phyloP scores from a whole-genome alignment of 2,888 invertebrate genomes.

The Melinaea menophilus region DNA sequence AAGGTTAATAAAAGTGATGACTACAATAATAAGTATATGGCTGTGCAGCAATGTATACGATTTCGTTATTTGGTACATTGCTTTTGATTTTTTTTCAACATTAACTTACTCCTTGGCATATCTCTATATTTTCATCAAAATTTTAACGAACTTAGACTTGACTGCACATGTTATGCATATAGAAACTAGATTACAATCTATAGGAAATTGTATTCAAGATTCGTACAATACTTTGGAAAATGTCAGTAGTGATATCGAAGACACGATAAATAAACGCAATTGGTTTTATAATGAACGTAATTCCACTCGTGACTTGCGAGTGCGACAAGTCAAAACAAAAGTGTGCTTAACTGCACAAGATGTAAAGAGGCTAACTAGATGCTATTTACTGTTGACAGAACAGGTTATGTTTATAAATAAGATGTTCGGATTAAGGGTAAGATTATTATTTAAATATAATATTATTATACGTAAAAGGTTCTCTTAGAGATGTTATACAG shows the following conservation, averaged over 20 bases:
- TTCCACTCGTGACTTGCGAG: background rate
- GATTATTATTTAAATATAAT: conserved; percentile 22
- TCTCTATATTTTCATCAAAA: conserved; percentile 56
- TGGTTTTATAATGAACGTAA: conserved; percentile 41
- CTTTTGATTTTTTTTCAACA: conserved; percentile 43
- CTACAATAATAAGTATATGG: conserved; percentile 33
- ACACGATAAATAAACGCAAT: conserved; percentile 41
- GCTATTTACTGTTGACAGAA: conserved; percentile 56
- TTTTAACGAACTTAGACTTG: conserved; percentile 54
- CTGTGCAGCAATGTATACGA: conserved; percentile 42
- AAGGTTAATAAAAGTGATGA: conserved; percentile 41
- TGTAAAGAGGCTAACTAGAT: conserved; percentile 47
- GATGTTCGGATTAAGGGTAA: conserved; percentile 62
- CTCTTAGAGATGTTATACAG: too few relatives aligned
- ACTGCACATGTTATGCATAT: conserved; percentile 54
- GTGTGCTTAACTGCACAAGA: conserved; percentile 25
- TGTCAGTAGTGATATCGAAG: conserved; percentile 33
- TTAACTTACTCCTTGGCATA: conserved; percentile 44
- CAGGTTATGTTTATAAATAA: conserved; percentile 57
- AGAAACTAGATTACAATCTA: conserved; percentile 46
- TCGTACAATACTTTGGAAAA: conserved; percentile 35
- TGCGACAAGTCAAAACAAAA: conserved; percentile 2
- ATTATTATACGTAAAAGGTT: too few relatives aligned
- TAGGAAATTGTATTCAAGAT: conserved; percentile 45
- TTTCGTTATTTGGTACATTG: conserved; percentile 47